A percentile compares a stretch with the other conserved stretches of the same genome.
Conservation (phyloP, 2,797 vertebrate genomes). For the Spinibarbus caldwelli region DNA sequence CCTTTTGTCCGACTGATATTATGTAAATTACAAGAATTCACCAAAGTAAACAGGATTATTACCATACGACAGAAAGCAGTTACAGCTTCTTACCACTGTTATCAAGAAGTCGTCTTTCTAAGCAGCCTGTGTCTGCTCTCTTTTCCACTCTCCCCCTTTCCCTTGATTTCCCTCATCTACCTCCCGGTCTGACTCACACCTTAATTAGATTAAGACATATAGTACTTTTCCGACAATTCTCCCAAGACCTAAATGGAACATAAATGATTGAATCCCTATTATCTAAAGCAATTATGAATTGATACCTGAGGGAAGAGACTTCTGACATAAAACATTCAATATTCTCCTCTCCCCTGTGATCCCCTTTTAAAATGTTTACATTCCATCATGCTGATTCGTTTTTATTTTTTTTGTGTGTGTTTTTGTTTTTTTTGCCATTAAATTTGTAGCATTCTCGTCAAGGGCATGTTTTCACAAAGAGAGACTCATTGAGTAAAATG, state of each 20-base stretch:
- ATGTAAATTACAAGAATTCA: constrained; percentile 3
- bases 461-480: neutral
- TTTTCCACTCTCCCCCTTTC: constrained; percentile 23
- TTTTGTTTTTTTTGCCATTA: neutral
- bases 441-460: constrained; percentile 11
- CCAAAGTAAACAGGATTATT: neutral
- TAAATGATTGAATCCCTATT: constrained; percentile 68
- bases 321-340: constrained; percentile 50
- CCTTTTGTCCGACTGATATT: neutral
- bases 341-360: constrained; percentile 30
- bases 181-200: constrained; percentile 47
- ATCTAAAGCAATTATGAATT: constrained; percentile 64
- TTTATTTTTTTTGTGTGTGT: neutral
- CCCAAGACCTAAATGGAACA: constrained; percentile 59
- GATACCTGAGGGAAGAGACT: constrained; percentile 56
- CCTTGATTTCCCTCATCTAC: constrained; percentile 12
- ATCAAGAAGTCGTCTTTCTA: constrained; percentile 6
- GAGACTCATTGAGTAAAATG: neutral
- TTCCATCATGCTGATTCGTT: constrained; percentile 9
- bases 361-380: constrained; percentile 53
- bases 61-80: neutral
- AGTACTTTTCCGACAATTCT: constrained; percentile 57
- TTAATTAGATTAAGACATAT: constrained; percentile 65
- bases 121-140: neutral
- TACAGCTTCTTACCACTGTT: neutral